Percentiles rank a stretch among this genome's conserved stretches.
Conservation (phyloP, 2,113 vertebrate species). For the Sorex fumeus region DNA sequence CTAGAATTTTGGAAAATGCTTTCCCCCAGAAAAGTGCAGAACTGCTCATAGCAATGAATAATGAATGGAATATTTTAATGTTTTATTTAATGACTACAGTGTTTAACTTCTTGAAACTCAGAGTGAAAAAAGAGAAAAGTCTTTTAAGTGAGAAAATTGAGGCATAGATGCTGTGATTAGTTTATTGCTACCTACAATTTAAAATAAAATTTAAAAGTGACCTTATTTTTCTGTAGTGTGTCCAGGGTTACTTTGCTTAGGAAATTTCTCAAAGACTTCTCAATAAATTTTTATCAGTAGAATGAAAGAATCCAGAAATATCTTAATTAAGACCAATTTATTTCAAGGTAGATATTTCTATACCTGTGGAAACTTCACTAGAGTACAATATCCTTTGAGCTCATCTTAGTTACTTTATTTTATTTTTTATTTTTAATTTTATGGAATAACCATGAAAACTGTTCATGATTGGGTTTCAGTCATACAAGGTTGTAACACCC, state of each 20-base stretch:
- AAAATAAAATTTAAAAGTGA: not conserved
- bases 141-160: not conserved
- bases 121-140: too few relatives aligned
- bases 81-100: not conserved
- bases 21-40: constrained; percentile 1
- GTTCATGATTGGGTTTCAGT: too few relatives aligned
- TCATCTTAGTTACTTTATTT: not conserved
- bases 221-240: constrained; percentile 4
- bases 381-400: not conserved
- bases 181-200: not conserved
- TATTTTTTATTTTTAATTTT: too few relatives aligned
- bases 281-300: constrained; percentile 16
- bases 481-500: too few relatives aligned
- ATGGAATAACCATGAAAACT: too few relatives aligned
- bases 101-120: not conserved
- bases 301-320: not conserved
- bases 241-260: not conserved
- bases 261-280: not conserved
- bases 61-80: not conserved
- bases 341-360: constrained; percentile 46
- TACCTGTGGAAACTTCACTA: constrained; percentile 7
- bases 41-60: not conserved
- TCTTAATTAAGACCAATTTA: constrained; percentile 27
- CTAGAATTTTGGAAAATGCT: constrained; percentile 21
- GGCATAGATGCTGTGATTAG: not conserved